Evolutionary conservation across 2,888 invertebrate species (phyloP).

Genomic region (Drosophila macrospina): DNA sequence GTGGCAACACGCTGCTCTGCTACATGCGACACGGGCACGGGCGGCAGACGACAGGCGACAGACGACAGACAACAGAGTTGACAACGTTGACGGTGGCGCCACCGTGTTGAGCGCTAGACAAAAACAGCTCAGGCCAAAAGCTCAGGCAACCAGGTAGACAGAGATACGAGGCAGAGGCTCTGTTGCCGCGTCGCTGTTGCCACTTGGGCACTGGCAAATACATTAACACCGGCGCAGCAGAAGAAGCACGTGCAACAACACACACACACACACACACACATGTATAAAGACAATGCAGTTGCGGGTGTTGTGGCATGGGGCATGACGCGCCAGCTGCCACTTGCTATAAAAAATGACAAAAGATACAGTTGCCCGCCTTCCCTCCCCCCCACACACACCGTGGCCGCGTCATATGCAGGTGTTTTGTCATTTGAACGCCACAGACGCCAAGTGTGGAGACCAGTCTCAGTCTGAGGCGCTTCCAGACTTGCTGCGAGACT

Average conservation of each 20-base stretch:
- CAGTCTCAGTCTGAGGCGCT: conserved; percentile 13
- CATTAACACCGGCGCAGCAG: conserved; percentile 54
- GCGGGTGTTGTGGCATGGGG: conserved; percentile 10
- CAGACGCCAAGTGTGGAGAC: conserved; percentile 31
- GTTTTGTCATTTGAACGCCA: conserved; percentile 75
- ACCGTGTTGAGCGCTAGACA: conserved; percentile 51
- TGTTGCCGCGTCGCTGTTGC: conserved; percentile 11
- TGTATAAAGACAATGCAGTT: conserved; percentile 57
- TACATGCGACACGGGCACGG: background rate
- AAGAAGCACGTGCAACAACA: conserved; percentile 57
- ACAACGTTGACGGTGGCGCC: conserved; percentile 45
- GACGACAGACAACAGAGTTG: conserved; percentile 37
- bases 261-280: conserved; percentile 1
- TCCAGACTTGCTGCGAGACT: conserved; percentile 24
- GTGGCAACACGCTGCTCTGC: conserved; percentile 62
- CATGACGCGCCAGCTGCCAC: conserved; percentile 49
- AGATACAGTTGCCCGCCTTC: conserved; percentile 34
- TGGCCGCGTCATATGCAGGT: conserved; percentile 61
- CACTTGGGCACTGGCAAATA: conserved; percentile 66
- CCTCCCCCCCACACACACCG: no score
- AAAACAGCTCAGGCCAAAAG: conserved; percentile 37
- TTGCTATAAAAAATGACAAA: conserved; percentile 62
- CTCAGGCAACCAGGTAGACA: conserved; percentile 4
- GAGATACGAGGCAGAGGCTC: background rate
- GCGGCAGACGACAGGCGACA: conserved; percentile 32